A percentile compares a stretch with the other conserved stretches of the same genome.
These are phyloP conservation scores for Girardia tigrina DNA, from an alignment of 2,888 invertebrate genomes.

Conservation along the genomic window DNA sequence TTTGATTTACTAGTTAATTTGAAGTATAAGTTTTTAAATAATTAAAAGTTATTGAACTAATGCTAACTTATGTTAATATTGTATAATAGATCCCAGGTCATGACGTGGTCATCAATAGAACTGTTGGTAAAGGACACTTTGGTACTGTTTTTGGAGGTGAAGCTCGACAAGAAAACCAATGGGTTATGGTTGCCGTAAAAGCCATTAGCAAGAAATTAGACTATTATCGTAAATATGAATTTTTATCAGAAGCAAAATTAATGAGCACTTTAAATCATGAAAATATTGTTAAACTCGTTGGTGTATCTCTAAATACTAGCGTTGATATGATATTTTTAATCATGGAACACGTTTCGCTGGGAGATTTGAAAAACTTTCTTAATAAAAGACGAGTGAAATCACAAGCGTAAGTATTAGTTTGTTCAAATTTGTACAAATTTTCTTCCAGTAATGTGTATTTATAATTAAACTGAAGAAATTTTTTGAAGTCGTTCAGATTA, in stretches of 20 bases:
- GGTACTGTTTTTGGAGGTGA: background rate
- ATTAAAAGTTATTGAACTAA: too few species aligned
- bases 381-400: background rate
- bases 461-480: too few species aligned
- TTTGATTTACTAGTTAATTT: too few species aligned
- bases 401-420: slow-evolving; percentile 27
- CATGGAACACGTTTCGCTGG: background rate
- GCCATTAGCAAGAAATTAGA: background rate
- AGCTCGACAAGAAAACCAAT: background rate
- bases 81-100: background rate
- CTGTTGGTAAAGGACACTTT: background rate
- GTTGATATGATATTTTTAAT: background rate
- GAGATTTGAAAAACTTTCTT: background rate
- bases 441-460: too few species aligned
- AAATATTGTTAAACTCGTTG: background rate
- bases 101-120: background rate
- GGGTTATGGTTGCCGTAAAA: background rate
- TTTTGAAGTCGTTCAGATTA: too few species aligned
- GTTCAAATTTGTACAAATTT: too few species aligned
- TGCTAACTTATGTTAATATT: too few species aligned
- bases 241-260: background rate
- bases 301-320: background rate
- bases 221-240: background rate
- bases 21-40: too few species aligned
- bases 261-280: background rate